Percentiles rank a stretch among this genome's conserved stretches.
These are phyloP conservation scores for Leucophora obtusa DNA, from an alignment of 2,888 invertebrate species.

Conservation along the genomic window DNA sequence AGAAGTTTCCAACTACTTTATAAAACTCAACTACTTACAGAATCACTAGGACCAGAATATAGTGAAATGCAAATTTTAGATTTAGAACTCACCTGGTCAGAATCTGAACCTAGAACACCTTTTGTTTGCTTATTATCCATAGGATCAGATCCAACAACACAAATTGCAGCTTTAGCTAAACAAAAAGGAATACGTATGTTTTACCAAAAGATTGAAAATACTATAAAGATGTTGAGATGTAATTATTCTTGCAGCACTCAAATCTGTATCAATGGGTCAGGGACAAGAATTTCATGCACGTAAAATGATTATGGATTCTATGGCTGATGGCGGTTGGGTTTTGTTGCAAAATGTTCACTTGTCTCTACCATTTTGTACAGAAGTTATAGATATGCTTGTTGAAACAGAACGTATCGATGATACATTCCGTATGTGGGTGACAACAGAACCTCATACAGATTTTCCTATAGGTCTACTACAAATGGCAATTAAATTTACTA, in stretches of 20 bases:
- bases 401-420: constrained; percentile 91
- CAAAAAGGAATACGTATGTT: constrained; percentile 88
- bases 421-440: constrained; percentile 94
- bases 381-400: constrained; percentile 92
- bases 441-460: constrained; percentile 94
- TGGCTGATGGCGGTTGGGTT: constrained; percentile 93
- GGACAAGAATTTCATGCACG: constrained; percentile 94
- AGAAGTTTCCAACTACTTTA: background rate
- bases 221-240: too few relatives aligned
- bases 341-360: constrained; percentile 96
- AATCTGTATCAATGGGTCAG: constrained; percentile 98
- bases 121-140: constrained; percentile 95
- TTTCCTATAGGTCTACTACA: constrained; percentile 93
- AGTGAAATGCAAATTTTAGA: constrained; percentile 95
- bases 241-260: constrained; percentile 81
- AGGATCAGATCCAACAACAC: constrained; percentile 97
- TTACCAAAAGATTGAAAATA: background rate
- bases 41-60: constrained; percentile 91
- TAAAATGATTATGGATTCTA: constrained; percentile 88
- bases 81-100: constrained; percentile 92
- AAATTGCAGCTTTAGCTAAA: constrained; percentile 92
- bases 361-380: constrained; percentile 95
- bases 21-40: constrained; percentile 76
- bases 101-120: constrained; percentile 92
- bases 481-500: constrained; percentile 98